Base-by-base conservation (phyloP, 2,888 invertebrate species). In the Latrodectus hesperus region DNA sequence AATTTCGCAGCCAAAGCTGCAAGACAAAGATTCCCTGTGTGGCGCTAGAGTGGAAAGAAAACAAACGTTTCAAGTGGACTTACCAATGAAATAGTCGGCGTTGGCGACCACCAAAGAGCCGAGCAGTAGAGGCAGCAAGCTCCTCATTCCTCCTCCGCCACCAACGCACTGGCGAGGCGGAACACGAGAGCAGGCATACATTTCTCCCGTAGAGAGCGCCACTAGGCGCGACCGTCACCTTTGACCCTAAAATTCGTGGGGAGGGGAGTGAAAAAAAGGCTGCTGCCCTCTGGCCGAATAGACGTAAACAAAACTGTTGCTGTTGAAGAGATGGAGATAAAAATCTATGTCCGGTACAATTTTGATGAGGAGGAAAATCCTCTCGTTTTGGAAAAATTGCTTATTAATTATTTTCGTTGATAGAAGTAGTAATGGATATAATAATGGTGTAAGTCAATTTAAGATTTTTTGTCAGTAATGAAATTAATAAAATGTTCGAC, bases 81-180 rank as follows among this genome's bases (percentile, higher is more conserved):
- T 76, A 87, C 86, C 86, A 80, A 65, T 68, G 52, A 85, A 85
- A 68, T 80, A 85, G 79, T 85, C 85, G 60, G 75, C 80, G 49
- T 51, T 65, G 53, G 77, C 76, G 49, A 52, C 49, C 26, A 51
- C 53, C 16, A 70, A 70, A 75, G 22, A 52, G 71, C 52, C 26
- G 16, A 76, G 55, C 9, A 86, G 76, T 10, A 68, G 74, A 4
- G 70, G 75, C n/a, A 79, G 49, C 65, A 71, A 49, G 55, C 72
- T 67, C 81, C 65, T 67, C 86, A 87, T 87, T 72, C 81, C 86
- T 52, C 86, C 86, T 81, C 72, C 81, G 81, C 86, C 86, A 67
- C 86, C 86, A 73, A 86, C 86, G 81, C 86, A 81, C 75, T 73
- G 77, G 51, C 64, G 49, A 64, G 38, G 65, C 6, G 22, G 11